Conservation (phyloP, 1,140 invertebrate genomes). For the Dinothrombium tinctorium region DNA sequence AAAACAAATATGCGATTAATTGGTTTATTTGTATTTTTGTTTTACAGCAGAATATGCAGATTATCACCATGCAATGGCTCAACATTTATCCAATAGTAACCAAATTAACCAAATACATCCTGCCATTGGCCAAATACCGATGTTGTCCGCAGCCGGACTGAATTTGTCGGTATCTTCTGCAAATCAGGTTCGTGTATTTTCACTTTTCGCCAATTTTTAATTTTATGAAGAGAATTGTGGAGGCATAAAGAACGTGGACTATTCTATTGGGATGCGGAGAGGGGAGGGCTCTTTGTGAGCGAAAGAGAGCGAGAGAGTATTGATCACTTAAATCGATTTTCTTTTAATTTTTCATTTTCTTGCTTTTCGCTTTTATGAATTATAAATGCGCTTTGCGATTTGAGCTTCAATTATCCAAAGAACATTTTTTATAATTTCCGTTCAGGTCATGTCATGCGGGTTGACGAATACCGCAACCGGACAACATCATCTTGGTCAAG, state of each 20-base stretch:
- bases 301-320: too few species aligned
- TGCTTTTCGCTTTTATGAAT: too few species aligned
- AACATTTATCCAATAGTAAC: constrained; percentile 14
- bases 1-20: neutral
- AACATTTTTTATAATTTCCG: neutral
- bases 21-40: neutral
- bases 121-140: constrained; percentile 15
- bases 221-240: too few species aligned
- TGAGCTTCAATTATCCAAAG: neutral
- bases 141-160: constrained; percentile 13
- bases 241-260: too few species aligned
- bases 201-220: too few species aligned
- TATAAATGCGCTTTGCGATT: neutral
- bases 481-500: constrained; percentile 3
- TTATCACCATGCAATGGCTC: constrained; percentile 18
- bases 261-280: too few species aligned
- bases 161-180: constrained; percentile 15
- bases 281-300: too few species aligned
- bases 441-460: neutral
- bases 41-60: constrained; percentile 13
- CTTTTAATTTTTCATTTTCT: too few species aligned
- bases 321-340: too few species aligned
- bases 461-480: constrained; percentile 6
- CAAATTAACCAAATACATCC: constrained; percentile 14
- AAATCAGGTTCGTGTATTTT: too few species aligned